Evolutionary conservation across 2,888 invertebrate genomes (phyloP), one percentile per base, ranked within the genome.

Genomic region (Eledona agricola): DNA sequence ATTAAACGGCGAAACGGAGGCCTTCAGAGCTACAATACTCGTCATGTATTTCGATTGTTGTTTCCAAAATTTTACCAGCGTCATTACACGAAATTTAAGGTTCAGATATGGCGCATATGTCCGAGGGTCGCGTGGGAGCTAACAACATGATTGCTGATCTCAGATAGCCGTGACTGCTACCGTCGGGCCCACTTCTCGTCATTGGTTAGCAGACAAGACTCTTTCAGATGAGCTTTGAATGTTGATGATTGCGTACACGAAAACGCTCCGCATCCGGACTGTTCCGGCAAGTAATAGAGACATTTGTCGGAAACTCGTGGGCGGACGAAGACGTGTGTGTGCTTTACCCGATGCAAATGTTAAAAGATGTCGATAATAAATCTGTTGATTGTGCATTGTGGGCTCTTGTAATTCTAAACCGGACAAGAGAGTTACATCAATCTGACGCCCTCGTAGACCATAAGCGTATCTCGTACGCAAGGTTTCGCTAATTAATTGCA

Each of bases 371-470:
- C 65, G 55, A 62, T 65, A 63, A 62, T 68, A 68, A 68, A 68
- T 68, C 66, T 58, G 49, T 51, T 43, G 52, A 55, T 63, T 62
- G 64, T 58, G 54, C 58, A 56, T 62, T 61, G 67, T 65, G 63
- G 67, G 65, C 58, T 62, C 62, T 60, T 57, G 66, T 64, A 66
- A 66, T 64, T 60, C 63, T 62, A 65, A 64, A 66, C 66, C 66
- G 46, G 38, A 59, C 58, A 52, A 38, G 59, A 61, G 55, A 53
- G 56, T 64, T 62, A 57, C 65, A 65, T 66, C 64, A 62, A 66
- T 66, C 61, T 55, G 49, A 63, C 66, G 64, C 66, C 66, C 50
- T 58, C 64, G 59, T 51, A 26, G 34, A 37, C 38, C 26, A 47
- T 37, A 37, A 34, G 31, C 25, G 19, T 42, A 31, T 42, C 32